These are phyloP conservation scores for Sebastiscus albofasciatus DNA, from an alignment of 2,797 vertebrate species.

Conservation along the genomic window DNA sequence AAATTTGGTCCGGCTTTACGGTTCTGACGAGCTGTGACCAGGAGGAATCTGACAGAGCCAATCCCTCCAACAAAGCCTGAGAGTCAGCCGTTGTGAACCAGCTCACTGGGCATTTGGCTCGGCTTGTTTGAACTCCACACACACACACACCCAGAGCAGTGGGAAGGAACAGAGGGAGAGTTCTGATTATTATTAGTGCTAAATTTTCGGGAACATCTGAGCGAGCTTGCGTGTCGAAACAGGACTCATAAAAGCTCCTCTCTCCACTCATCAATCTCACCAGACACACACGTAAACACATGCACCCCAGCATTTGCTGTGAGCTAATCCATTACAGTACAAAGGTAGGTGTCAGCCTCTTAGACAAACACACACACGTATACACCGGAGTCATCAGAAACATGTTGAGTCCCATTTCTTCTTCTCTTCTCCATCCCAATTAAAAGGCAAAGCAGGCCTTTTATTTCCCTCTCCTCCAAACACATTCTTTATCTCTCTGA, in stretches of 20 bases:
- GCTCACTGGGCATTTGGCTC: slow-evolving; percentile 66
- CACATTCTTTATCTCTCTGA: slow-evolving; percentile 82
- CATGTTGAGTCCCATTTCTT: slow-evolving; percentile 84
- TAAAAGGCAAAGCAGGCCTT: slow-evolving; percentile 81
- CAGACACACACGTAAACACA: slow-evolving; percentile 67
- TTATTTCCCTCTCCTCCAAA: slow-evolving; percentile 76
- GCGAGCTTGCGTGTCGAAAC: slow-evolving; percentile 76
- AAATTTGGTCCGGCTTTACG: slow-evolving; percentile 42
- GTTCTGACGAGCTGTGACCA: slow-evolving; percentile 75
- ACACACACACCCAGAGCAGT: slow-evolving; percentile 50
- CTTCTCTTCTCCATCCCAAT: slow-evolving; percentile 80
- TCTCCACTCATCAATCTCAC: slow-evolving; percentile 75
- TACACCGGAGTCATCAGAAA: slow-evolving; percentile 76
- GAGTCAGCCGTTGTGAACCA: slow-evolving; percentile 58
- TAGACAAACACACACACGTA: slow-evolving; percentile 69
- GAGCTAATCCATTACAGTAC: slow-evolving; percentile 79
- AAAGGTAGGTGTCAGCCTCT: slow-evolving; percentile 73
- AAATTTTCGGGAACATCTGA: slow-evolving; percentile 70
- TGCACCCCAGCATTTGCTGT: slow-evolving; percentile 51
- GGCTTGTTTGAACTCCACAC: slow-evolving; percentile 69
- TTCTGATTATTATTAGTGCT: slow-evolving; percentile 65
- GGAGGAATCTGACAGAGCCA: slow-evolving; percentile 81
- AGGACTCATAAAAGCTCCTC: slow-evolving; percentile 68
- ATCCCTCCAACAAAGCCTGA: slow-evolving; percentile 74
- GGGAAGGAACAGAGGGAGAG: slow-evolving; percentile 47